phyloP scores from a whole-genome alignment of 2,113 vertebrate species.

The Strix aluco region DNA sequence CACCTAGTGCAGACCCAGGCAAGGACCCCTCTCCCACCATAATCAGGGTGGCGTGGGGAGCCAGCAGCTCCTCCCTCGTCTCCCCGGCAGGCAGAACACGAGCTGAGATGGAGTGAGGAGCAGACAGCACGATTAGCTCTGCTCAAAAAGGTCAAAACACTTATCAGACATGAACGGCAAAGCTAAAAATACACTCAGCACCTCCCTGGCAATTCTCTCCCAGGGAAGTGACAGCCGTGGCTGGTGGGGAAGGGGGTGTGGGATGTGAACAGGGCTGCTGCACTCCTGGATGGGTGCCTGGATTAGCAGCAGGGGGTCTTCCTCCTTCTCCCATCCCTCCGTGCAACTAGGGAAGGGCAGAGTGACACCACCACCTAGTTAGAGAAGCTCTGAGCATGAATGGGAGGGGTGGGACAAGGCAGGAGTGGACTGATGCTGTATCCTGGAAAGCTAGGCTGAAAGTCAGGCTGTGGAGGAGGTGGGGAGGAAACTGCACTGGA shows the following conservation, averaged over 20 bases:
- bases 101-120: constrained; percentile 30
- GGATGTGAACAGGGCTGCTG: neutral
- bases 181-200: constrained; percentile 64
- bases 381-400: neutral
- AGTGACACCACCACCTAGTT: neutral
- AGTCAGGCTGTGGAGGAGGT: neutral
- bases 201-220: constrained; percentile 61
- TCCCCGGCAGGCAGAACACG: constrained; percentile 9
- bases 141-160: constrained; percentile 68
- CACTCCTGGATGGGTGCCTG: neutral
- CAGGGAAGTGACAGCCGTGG: neutral
- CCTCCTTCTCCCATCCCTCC: neutral
- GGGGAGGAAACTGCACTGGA: neutral
- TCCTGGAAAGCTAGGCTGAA: neutral
- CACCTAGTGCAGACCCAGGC: neutral
- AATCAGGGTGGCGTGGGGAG: rapidly evolving
- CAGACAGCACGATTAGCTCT: constrained; percentile 49
- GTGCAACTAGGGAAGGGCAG: neutral
- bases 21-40: neutral
- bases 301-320: neutral
- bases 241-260: neutral
- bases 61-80: neutral
- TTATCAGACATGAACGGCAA: constrained; percentile 36
- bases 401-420: neutral
- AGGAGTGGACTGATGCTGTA: neutral